These are phyloP conservation scores for Cyanistes caeruleus DNA, from an alignment of 2,113 vertebrate species.

Conservation along the genomic window DNA sequence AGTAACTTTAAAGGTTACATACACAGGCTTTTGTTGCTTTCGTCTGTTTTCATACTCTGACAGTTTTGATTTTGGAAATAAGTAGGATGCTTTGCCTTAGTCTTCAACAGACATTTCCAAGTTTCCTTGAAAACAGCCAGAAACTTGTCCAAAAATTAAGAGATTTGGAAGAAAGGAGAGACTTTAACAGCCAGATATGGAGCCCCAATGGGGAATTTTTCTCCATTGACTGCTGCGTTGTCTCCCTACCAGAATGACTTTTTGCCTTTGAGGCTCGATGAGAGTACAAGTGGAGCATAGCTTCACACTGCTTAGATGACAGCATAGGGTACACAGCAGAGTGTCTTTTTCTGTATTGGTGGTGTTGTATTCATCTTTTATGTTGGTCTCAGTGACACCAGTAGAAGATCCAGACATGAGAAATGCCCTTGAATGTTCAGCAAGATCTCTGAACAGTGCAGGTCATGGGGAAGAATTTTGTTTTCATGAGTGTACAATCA, in stretches of 20 bases:
- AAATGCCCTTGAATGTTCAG: not conserved
- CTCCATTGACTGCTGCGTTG: not conserved
- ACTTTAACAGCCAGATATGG: not conserved
- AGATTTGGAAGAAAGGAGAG: not conserved
- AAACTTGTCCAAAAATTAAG: not conserved
- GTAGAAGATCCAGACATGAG: not conserved
- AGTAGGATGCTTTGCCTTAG: not conserved
- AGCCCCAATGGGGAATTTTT: not conserved
- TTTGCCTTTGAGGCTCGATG: not conserved
- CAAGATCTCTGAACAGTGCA: not conserved
- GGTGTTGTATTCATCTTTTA: not conserved
- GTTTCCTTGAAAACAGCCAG: not conserved
- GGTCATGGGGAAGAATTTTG: not conserved
- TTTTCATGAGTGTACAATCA: not conserved
- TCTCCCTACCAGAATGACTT: not conserved
- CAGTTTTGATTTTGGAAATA: not conserved
- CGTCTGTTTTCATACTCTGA: not conserved
- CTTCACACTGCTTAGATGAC: not conserved
- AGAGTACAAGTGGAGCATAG: not conserved
- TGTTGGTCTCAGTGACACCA: not conserved
- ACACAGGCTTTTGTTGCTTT: not conserved
- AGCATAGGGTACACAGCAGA: not conserved
- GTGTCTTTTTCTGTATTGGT: not conserved
- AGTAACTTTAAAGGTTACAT: not conserved
- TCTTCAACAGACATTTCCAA: not conserved